Evolutionary conservation across 2,113 vertebrate species (phyloP).

Genomic region (Bos javanicus): DNA sequence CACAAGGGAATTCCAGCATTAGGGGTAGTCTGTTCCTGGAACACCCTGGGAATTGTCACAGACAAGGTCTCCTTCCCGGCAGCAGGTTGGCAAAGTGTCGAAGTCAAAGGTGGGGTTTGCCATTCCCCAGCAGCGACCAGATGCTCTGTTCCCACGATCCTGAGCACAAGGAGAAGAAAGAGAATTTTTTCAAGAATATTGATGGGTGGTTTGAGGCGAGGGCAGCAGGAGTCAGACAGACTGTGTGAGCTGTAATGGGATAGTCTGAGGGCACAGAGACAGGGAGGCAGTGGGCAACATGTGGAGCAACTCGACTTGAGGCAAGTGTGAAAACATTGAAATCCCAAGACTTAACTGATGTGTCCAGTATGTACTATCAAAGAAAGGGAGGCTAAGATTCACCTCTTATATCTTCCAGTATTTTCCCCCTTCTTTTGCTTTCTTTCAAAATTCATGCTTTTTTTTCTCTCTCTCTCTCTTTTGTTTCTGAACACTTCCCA

Average conservation of each 20-base stretch:
- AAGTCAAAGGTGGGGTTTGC: neutral
- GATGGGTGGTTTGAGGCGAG: fast-evolving
- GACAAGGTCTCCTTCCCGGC: neutral
- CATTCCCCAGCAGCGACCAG: neutral
- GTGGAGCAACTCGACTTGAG: fast-evolving
- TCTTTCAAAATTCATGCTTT: neutral
- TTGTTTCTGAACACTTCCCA: neutral
- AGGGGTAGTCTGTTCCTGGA: neutral
- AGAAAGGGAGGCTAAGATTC: neutral
- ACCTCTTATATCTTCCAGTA: neutral
- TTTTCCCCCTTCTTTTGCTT: neutral
- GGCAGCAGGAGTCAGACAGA: fast-evolving
- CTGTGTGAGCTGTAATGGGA: neutral
- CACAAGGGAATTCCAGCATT: neutral
- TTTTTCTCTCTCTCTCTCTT: neutral
- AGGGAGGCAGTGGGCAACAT: neutral
- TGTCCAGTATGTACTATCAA: neutral
- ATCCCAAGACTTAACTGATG: neutral
- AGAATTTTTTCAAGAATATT: neutral
- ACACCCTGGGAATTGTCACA: neutral
- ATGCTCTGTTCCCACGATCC: neutral
- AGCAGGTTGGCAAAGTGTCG: neutral
- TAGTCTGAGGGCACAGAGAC: neutral
- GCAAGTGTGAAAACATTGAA: neutral
- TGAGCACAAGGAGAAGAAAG: neutral